These are phyloP conservation scores for Ailuropoda melanoleuca DNA, from an alignment of 2,113 vertebrate genomes.

Conservation along the genomic window DNA sequence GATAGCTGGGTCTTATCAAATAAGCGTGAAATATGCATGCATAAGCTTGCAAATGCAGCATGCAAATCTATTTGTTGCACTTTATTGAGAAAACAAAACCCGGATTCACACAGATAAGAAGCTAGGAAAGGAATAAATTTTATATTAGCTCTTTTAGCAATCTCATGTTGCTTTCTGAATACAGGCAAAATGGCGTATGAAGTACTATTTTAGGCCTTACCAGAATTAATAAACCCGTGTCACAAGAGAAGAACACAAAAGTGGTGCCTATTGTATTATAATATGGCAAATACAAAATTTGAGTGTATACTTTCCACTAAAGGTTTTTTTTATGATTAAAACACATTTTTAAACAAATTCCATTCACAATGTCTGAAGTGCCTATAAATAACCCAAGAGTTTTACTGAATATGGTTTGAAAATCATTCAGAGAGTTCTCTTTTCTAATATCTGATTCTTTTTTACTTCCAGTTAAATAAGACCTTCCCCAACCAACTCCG, in stretches of 20 bases:
- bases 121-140: neutral
- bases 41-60: neutral
- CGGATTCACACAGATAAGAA: neutral
- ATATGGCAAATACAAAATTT: neutral
- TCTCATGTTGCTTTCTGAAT: constrained; percentile 13
- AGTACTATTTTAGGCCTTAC: neutral
- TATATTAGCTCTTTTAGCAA: constrained; percentile 29
- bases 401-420: neutral
- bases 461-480: neutral
- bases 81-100: neutral
- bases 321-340: constrained; percentile 19
- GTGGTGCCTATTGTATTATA: neutral
- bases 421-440: neutral
- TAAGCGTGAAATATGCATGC: neutral
- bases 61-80: constrained; percentile 13
- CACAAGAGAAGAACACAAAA: neutral
- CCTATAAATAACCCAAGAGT: neutral
- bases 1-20: neutral
- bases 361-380: neutral
- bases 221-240: neutral
- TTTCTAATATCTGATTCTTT: constrained; percentile 1
- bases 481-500: neutral
- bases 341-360: neutral
- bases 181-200: neutral
- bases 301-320: neutral